These are phyloP conservation scores for Cisticola juncidis DNA, from an alignment of 2,113 vertebrate species.

Conservation along the genomic window DNA sequence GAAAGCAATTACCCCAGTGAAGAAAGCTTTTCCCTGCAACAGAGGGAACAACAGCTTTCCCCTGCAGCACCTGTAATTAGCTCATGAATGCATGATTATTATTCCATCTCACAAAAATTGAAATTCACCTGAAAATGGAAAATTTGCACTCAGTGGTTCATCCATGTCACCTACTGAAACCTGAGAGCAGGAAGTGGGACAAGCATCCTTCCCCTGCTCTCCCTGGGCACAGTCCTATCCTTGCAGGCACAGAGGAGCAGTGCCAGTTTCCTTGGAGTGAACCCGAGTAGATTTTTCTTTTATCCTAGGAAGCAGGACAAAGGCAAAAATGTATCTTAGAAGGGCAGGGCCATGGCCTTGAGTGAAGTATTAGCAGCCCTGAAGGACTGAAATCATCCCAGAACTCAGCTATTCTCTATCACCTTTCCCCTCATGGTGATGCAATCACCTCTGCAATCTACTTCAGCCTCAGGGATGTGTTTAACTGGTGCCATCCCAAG, in stretches of 20 bases:
- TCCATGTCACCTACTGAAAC: not conserved
- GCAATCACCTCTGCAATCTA: not conserved
- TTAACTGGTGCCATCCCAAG: not conserved
- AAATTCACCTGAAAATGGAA: not conserved
- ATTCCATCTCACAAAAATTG: not conserved
- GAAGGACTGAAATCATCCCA: not conserved
- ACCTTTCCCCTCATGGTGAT: not conserved
- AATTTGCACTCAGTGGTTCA: not conserved
- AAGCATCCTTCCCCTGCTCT: not conserved
- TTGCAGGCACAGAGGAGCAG: not conserved
- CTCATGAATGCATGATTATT: accelerated
- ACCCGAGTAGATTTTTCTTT: not conserved
- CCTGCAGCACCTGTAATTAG: not conserved
- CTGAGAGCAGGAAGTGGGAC: not conserved
- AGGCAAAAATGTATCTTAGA: not conserved
- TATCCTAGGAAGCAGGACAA: not conserved
- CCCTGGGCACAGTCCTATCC: accelerated
- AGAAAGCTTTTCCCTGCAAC: not conserved
- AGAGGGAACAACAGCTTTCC: not conserved
- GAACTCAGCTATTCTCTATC: not conserved
- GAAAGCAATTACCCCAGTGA: not conserved
- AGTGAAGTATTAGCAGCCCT: not conserved
- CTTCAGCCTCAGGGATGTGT: not conserved
- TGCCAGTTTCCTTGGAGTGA: not conserved
- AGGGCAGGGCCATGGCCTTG: not conserved